These are phyloP conservation scores for Crossaster papposus DNA, from an alignment of 53 echinoderm and acorn worm species.

Conservation along the genomic window DNA sequence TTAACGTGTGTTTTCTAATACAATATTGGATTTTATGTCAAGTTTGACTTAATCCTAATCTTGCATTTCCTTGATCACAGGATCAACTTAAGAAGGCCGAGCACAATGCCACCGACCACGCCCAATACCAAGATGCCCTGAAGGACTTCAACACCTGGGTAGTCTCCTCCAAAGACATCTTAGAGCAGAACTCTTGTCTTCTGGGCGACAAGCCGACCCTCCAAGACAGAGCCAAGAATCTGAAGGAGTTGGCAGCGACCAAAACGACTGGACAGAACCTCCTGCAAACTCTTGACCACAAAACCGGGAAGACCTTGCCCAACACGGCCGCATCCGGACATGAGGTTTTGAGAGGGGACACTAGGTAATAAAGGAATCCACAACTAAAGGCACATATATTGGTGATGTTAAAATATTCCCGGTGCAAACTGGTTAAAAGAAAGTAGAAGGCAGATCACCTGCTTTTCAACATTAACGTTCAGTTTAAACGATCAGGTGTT, in stretches of 20 bases:
- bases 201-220: conserved; percentile 66
- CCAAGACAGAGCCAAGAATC: conserved; percentile 48
- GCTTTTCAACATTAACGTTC: too few species aligned
- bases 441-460: too few species aligned
- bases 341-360: conserved; percentile 45
- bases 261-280: conserved; percentile 62
- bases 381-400: too few species aligned
- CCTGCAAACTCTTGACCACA: conserved; percentile 65
- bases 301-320: conserved; percentile 60
- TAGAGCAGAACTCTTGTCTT: conserved; percentile 47
- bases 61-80: conserved; percentile 28
- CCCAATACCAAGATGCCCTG: conserved; percentile 69
- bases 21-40: not conserved
- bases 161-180: conserved; percentile 47
- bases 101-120: conserved; percentile 66
- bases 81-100: conserved; percentile 75
- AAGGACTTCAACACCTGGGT: conserved; percentile 70
- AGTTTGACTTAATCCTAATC: not conserved
- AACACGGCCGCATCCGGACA: conserved; percentile 72
- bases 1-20: not conserved
- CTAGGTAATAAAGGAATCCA: too few species aligned
- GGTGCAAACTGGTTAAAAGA: too few species aligned
- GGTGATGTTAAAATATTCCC: too few species aligned
- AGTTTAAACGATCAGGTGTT: too few species aligned
- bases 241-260: conserved; percentile 49